Evolutionary conservation across 2,888 invertebrate genomes (phyloP).

Genomic region (Erebia epiphron): DNA sequence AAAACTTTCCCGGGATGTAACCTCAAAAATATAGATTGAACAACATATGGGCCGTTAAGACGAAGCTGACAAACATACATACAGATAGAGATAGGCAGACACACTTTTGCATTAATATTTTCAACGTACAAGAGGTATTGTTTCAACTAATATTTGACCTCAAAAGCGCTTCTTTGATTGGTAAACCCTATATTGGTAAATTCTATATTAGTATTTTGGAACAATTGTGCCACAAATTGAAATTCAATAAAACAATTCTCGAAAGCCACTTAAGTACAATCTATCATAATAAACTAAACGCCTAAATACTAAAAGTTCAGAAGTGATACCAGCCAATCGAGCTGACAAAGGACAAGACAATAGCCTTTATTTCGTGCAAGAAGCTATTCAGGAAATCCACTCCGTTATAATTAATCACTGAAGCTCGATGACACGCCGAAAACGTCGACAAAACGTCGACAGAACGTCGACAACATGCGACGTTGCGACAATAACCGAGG

Average conservation of each 20-base stretch:
- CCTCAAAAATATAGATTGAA: too few species aligned
- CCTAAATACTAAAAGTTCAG: conserved; percentile 6
- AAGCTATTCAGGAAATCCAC: conserved; percentile 22
- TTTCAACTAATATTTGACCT: too few species aligned
- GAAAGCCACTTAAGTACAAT: not conserved
- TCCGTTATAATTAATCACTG: conserved; percentile 32
- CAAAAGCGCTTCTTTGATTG: too few species aligned
- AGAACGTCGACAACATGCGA: conserved; percentile 14
- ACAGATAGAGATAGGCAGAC: too few species aligned
- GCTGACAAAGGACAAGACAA: conserved; percentile 14
- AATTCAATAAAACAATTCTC: not conserved
- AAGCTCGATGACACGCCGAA: conserved; percentile 24
- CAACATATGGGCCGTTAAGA: too few species aligned
- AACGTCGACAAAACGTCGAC: conserved; percentile 24
- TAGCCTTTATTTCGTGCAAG: conserved; percentile 7
- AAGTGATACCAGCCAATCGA: conserved; percentile 8
- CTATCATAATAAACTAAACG: not conserved
- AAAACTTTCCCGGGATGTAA: too few species aligned
- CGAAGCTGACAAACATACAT: too few species aligned
- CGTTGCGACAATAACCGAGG: conserved; percentile 15
- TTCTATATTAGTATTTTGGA: too few species aligned
- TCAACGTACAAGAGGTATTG: too few species aligned
- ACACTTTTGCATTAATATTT: too few species aligned
- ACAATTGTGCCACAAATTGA: not conserved
- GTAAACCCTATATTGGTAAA: too few species aligned